These are phyloP conservation scores for Perca fluviatilis DNA, from an alignment of 2,113 vertebrate species.

Conservation along the genomic window DNA sequence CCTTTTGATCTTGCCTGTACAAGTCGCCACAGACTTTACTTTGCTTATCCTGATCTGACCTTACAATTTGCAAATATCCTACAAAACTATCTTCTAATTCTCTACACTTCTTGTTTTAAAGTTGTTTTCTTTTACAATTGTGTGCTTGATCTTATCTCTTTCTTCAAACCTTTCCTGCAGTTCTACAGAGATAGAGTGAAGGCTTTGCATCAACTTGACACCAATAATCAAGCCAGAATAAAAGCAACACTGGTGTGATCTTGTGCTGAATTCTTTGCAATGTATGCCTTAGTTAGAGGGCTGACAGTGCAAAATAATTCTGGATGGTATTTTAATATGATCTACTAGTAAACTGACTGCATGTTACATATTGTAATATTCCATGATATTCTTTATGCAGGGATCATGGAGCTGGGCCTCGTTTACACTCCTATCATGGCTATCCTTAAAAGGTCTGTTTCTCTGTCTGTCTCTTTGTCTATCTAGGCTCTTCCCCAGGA, in stretches of 20 bases:
- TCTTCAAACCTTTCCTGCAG: not conserved
- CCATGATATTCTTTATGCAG: conserved; percentile 73
- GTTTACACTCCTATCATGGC: conserved; percentile 96
- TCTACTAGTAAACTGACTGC: not conserved
- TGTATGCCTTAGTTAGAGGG: not conserved
- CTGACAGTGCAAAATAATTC: not conserved
- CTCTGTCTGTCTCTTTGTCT: not conserved
- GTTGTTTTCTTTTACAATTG: not conserved
- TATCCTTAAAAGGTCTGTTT: conserved; percentile 57
- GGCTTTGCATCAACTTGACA: not conserved
- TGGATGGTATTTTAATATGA: not conserved
- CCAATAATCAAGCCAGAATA: not conserved
- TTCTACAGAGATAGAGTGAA: not conserved
- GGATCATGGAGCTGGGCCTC: conserved; percentile 96
- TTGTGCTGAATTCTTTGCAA: not conserved
- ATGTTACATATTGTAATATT: conserved; percentile 2
- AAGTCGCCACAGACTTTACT: conserved; percentile 6
- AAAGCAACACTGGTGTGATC: not conserved
- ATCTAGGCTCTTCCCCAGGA: conserved; percentile 85
- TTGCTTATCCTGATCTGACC: conserved; percentile 37
- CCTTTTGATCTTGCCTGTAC: conserved; percentile 35
- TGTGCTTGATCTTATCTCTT: not conserved
- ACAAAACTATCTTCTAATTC: not conserved
- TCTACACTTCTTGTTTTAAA: not conserved
- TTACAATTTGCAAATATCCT: not conserved